Evolutionary conservation across 2,113 vertebrate species (phyloP), one percentile per base, ranked within the genome.

Genomic region (Bettongia penicillata): DNA sequence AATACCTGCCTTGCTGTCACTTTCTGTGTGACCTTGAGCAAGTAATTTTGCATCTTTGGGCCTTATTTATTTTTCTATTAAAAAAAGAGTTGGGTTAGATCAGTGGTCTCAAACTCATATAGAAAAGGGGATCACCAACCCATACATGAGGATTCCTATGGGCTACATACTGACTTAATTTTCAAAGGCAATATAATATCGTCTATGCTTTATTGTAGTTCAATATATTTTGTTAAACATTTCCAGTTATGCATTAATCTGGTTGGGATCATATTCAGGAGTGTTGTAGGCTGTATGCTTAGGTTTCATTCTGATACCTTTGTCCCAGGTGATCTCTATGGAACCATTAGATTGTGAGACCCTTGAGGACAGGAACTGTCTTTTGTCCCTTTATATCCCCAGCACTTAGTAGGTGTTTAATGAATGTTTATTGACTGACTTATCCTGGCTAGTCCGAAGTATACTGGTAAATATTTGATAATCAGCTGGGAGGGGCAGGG

Each of bases 51-150:
- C 3, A 8, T 57, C 31, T 53, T 24, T 24, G 52, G 22, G 52
- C 89, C 55, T 93, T 49, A 28, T 53, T 90, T 96, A 19, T 53
- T 77, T n/a, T 43, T 89, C 68, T 28, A 31, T 47, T 68, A 90
- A 93, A 53, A 22, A 68, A 14, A 92, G 28, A 16, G 61, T 68
- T 68, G 61, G 84, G 92, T 53, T 19, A 95, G 91, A 93, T 89
- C 90, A 90, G 3, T 68, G 61, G 1, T 68, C 3, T 68, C 61
- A 68, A 68, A 68, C 3, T 68, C 31, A 68, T 16, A 37, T 68
- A 68, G 61, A 68, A 68, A 37, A 37, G 12, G 31, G 12, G 11
- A 0, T 16, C 11, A 61, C 10, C 12, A 31, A 61, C 31, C 28
- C 57, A 37, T 68, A 37, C 4, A 16, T 68, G 37, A 68, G 61